Conservation (phyloP, 2,113 vertebrate genomes). For the Alligator sinensis region DNA sequence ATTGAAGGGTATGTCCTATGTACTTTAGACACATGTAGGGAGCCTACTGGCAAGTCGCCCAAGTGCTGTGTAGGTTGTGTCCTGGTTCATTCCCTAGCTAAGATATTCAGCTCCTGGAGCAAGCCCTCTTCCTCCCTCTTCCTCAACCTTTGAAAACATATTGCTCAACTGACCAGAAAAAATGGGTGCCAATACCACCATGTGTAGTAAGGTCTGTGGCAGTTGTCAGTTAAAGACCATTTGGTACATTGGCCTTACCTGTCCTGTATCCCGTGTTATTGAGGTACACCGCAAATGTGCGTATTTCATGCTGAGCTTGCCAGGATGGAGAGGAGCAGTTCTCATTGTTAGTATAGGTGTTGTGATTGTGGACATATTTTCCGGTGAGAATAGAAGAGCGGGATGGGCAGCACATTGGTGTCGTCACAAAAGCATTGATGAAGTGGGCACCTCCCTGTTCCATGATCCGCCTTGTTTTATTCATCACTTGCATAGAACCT, state of each 20-base stretch:
- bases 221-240: neutral
- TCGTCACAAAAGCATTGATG: constrained; percentile 96
- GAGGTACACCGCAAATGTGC: constrained; percentile 94
- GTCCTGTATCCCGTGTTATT: constrained; percentile 96
- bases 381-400: constrained; percentile 96
- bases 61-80: no score
- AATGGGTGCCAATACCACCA: no score
- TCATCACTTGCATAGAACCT: constrained; percentile 99
- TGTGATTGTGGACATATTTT: constrained; percentile 98
- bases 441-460: constrained; percentile 94
- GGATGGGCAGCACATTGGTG: constrained; percentile 97
- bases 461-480: constrained; percentile 94
- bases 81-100: neutral
- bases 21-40: neutral
- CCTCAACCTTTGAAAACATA: neutral
- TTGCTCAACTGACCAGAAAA: neutral
- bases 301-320: constrained; percentile 94
- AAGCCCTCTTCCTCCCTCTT: neutral
- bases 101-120: neutral
- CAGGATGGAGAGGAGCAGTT: constrained; percentile 98
- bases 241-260: constrained; percentile 79
- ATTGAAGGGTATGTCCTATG: neutral
- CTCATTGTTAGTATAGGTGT: constrained; percentile 98
- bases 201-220: neutral
- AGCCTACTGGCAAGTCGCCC: neutral